Base-by-base conservation (phyloP, 1,140 invertebrate species). In the Tribolium madens region DNA sequence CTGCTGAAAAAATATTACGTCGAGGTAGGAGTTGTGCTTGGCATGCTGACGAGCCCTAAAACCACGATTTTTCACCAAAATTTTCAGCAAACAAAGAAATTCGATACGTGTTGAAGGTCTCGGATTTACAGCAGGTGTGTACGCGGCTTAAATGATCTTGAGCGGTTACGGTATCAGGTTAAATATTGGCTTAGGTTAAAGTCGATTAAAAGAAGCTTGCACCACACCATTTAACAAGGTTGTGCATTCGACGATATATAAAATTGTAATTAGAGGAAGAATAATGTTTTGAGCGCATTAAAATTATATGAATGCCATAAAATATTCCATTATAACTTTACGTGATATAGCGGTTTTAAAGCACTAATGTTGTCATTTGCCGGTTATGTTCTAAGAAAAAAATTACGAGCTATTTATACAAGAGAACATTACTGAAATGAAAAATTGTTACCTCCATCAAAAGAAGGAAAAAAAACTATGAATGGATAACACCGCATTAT, bases 291-390 rank as follows among this genome's bases (percentile, higher is more conserved):
- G 31, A 64, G 57, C n/a, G n/a, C 57, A 33, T 64, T 64, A 64
- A 64, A 64, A 64, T 64, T 64, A 64, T 42, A 42, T 33, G 21
- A 64, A 26, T 33, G 13, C 26, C 57, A 33, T 64, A 64, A 64
- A 64, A 64, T 64, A 64, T 64, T 64, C 57, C 57, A 64, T 64
- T 64, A 64, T 64, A 64, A 31, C 57, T 64, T 64, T 64, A 64
- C 57, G 57, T 33, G 21, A 64, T 64, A 64, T 26, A 12, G 57
- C 17, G 57, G 57, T 64, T 64, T 64, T 64, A 64, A 64, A 64
- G 57, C 57, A 64, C 57, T 64, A 64, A 64, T 64, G 57, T 64
- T 64, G 57, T 64, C 57, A 64, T 64, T 64, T 64, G 26, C 57
- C 26, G 57, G 57, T 64, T 64, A 64, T 33, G 57, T 64, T 64